Evolutionary conservation across 2,797 vertebrate genomes (phyloP).

Genomic region (Neosilurus hyrtlii): DNA sequence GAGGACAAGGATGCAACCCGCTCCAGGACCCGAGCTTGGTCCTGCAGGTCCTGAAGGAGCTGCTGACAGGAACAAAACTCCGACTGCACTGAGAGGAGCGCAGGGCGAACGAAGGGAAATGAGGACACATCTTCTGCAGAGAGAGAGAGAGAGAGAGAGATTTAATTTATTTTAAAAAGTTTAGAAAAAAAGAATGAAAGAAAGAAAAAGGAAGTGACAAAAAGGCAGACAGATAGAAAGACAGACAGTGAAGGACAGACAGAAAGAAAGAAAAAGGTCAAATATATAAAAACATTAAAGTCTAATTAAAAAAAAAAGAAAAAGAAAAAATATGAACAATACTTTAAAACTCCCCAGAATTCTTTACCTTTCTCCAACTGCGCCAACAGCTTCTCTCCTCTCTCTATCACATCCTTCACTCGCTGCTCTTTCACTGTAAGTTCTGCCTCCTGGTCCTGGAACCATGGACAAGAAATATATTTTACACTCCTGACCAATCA

Average conservation of each 20-base stretch:
- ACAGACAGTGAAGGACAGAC: background rate
- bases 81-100: slow-evolving; percentile 56
- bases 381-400: slow-evolving; percentile 43
- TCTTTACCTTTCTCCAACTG: slow-evolving; percentile 48
- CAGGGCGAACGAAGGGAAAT: slow-evolving; percentile 43
- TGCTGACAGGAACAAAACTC: slow-evolving; percentile 75
- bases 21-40: slow-evolving; percentile 75
- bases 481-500: background rate
- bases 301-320: background rate
- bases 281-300: background rate
- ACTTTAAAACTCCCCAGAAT: background rate
- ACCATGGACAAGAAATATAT: background rate
- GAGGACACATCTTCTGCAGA: slow-evolving; percentile 68
- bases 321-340: background rate
- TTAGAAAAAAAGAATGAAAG: background rate
- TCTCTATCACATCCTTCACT: slow-evolving; percentile 40
- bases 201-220: background rate
- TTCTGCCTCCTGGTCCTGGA: slow-evolving; percentile 44
- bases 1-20: slow-evolving; percentile 71
- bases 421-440: slow-evolving; percentile 30
- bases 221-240: background rate
- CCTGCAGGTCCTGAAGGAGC: slow-evolving; percentile 73
- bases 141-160: background rate
- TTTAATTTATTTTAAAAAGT: too few relatives aligned
- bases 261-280: background rate